Conservation (phyloP, 2,113 vertebrate genomes). For the Lepus americanus region DNA sequence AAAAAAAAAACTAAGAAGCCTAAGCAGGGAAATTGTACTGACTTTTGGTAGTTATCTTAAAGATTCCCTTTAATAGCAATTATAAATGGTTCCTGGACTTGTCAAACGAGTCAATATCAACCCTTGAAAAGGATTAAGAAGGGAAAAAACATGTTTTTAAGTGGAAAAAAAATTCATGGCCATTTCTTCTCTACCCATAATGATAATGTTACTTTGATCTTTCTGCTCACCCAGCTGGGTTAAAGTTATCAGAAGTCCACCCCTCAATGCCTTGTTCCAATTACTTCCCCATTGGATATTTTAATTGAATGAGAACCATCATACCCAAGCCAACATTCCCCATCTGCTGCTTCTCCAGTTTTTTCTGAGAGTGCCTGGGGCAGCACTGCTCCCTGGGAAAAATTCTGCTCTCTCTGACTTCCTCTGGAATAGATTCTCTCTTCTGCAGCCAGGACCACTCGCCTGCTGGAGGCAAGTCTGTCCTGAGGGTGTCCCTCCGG, state of each 20-base stretch:
- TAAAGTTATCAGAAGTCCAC: constrained; percentile 52
- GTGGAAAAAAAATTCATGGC: constrained; percentile 1
- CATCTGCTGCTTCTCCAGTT: constrained; percentile 65
- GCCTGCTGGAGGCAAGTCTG: constrained; percentile 56
- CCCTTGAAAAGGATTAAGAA: constrained; percentile 32
- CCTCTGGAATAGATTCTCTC: constrained; percentile 60
- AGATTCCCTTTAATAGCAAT: constrained; percentile 47
- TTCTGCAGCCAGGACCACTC: constrained; percentile 59
- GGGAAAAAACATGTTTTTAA: not conserved
- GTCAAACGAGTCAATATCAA: constrained; percentile 52
- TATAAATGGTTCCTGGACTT: constrained; percentile 29
- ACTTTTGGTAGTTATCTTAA: constrained; percentile 51
- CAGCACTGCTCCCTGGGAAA: constrained; percentile 55
- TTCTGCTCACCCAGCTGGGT: not conserved
- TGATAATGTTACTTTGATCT: constrained; percentile 45
- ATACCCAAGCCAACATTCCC: constrained; percentile 62
- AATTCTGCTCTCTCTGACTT: constrained; percentile 55
- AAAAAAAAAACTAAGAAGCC: constrained; percentile 5
- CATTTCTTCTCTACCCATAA: constrained; percentile 29
- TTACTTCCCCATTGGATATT: constrained; percentile 62
- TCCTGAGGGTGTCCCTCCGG: constrained; percentile 32
- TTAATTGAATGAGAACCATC: constrained; percentile 65
- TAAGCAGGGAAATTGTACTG: constrained; percentile 5
- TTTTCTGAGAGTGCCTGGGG: constrained; percentile 36
- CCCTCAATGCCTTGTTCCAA: constrained; percentile 19